Evolutionary conservation across 2,113 vertebrate species (phyloP).

Genomic region (Argyrosomus japonicus): DNA sequence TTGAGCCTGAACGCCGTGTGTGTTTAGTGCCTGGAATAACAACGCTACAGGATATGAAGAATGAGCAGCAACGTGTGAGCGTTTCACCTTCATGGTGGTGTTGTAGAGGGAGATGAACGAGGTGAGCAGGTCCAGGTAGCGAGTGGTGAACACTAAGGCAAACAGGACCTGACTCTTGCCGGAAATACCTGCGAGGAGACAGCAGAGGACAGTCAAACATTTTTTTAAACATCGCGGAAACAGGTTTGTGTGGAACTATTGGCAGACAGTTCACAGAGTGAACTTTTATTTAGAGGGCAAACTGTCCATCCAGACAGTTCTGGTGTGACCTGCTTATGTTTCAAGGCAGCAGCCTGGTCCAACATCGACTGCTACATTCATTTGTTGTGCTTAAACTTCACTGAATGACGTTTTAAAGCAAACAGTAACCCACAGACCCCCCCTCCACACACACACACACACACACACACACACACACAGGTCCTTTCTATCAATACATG

Average conservation of each 20-base stretch:
- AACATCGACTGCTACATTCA: background rate
- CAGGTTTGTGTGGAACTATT: background rate
- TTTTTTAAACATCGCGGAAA: background rate
- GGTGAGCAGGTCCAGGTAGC: constrained; percentile 98
- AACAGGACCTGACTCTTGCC: constrained; percentile 99
- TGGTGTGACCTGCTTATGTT: background rate
- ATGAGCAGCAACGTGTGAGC: background rate
- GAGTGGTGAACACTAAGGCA: constrained; percentile 97
- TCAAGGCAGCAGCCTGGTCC: background rate
- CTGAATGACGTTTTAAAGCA: background rate
- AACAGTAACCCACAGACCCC: background rate
- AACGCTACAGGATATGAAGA: background rate
- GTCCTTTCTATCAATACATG: background rate
- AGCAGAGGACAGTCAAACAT: constrained; percentile 9
- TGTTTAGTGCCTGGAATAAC: background rate
- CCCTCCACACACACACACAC: background rate
- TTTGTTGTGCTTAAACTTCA: background rate
- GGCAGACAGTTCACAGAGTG: background rate
- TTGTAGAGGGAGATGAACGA: constrained; percentile 99
- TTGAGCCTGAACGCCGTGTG: background rate
- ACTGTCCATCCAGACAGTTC: background rate
- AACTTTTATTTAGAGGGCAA: background rate
- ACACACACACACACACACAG: background rate
- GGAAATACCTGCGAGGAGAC: constrained; percentile 91
- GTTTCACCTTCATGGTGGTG: constrained; percentile 96